These are phyloP conservation scores for Microcebus griseorufus DNA, from an alignment of 2,113 vertebrate genomes.

Conservation along the genomic window DNA sequence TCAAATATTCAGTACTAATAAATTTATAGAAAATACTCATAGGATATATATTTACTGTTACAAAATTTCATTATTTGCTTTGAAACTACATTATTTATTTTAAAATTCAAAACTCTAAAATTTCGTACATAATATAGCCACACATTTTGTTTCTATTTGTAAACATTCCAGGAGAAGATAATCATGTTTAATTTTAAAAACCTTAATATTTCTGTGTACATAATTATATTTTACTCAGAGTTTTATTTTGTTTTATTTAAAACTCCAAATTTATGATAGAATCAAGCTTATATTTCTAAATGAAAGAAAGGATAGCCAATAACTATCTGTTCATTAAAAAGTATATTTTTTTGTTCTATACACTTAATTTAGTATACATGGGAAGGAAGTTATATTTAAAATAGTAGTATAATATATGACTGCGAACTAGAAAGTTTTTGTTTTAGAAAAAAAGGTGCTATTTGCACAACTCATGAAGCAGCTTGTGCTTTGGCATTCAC, in stretches of 20 bases:
- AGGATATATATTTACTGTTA: background rate
- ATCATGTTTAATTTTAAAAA: conserved; percentile 8
- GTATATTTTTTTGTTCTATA: background rate
- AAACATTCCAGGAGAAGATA: background rate
- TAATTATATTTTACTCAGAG: conserved; percentile 10
- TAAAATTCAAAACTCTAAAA: conserved; percentile 22
- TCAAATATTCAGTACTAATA: conserved; percentile 20
- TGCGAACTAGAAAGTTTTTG: conserved; percentile 61
- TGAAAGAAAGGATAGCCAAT: background rate
- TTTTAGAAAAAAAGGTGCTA: conserved; percentile 25
- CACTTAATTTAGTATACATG: background rate
- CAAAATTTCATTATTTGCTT: background rate
- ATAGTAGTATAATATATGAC: conserved; percentile 21
- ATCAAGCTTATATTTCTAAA: background rate
- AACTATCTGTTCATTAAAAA: background rate
- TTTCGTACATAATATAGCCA: background rate
- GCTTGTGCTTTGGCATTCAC: conserved; percentile 57
- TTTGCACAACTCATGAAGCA: conserved; percentile 23
- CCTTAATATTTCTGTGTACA: background rate
- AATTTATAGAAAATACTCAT: background rate
- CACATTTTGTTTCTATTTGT: conserved; percentile 10
- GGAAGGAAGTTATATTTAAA: background rate
- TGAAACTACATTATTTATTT: conserved; percentile 4
- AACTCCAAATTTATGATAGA: background rate
- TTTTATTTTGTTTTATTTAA: conserved; percentile 32